Conservation (phyloP, 2,113 vertebrate species). For the Vicugna pacos region DNA sequence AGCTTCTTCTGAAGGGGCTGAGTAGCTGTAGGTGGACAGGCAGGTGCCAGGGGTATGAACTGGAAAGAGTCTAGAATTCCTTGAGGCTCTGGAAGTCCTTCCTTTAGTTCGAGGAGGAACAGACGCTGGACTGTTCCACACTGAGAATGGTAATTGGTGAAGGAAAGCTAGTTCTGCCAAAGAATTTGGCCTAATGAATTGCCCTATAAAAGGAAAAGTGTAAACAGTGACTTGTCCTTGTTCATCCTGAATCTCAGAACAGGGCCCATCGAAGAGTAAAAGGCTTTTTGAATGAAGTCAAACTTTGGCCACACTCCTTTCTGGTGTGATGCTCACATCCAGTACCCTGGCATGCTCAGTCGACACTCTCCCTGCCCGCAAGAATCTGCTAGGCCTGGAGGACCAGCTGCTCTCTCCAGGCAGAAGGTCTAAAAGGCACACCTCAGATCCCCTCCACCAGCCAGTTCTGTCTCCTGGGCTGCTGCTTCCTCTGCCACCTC, state of each 20-base stretch:
- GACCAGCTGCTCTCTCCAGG: background rate
- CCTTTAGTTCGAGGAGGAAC: background rate
- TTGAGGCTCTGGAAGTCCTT: background rate
- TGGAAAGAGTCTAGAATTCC: background rate
- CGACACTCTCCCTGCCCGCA: background rate
- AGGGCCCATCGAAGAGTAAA: background rate
- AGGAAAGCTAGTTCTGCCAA: background rate
- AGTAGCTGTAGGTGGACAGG: too few species aligned
- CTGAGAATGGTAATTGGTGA: background rate
- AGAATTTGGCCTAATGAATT: background rate
- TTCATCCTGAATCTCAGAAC: background rate
- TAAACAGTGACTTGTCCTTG: background rate
- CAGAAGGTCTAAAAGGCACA: background rate
- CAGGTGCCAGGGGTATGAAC: background rate
- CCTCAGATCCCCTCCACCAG: background rate
- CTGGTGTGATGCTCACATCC: background rate
- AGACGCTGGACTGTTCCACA: background rate
- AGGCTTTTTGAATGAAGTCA: background rate
- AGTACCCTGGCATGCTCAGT: background rate
- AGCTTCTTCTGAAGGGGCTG: background rate
- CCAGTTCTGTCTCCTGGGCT: background rate
- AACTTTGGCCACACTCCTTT: too few species aligned
- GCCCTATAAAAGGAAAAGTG: background rate
- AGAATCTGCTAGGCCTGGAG: background rate
- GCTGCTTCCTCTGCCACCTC: background rate